phyloP scores from a whole-genome alignment of 2,888 invertebrate species.

The Lycia hirtaria region DNA sequence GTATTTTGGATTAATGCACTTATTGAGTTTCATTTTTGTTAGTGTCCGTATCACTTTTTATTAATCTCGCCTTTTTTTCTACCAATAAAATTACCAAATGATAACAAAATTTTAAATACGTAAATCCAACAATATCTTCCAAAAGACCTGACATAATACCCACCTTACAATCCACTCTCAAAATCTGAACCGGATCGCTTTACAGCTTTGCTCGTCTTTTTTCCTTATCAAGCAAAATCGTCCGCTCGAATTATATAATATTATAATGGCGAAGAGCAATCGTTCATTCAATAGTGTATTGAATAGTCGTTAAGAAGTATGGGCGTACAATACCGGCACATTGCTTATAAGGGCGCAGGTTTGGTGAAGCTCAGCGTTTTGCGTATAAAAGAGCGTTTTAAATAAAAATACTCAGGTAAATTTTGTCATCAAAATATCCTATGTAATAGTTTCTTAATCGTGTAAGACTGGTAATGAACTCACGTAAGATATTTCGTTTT shows the following conservation, averaged over 20 bases:
- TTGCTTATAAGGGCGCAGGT: slow-evolving; percentile 36
- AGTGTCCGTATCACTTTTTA: too few relatives aligned
- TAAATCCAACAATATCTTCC: neutral
- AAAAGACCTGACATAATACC: slow-evolving; percentile 36
- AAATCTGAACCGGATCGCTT: slow-evolving; percentile 71
- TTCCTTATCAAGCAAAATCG: slow-evolving; percentile 68
- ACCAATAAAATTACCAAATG: neutral
- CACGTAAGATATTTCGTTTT: too few relatives aligned
- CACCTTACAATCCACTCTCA: slow-evolving; percentile 55
- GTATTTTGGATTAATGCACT: too few relatives aligned
- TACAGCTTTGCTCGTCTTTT: slow-evolving; percentile 78
- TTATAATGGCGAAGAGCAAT: slow-evolving; percentile 83
- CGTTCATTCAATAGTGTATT: slow-evolving; percentile 81
- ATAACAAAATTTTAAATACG: slow-evolving; percentile 24
- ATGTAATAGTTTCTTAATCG: too few relatives aligned
- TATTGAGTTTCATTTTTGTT: too few relatives aligned
- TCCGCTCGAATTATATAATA: slow-evolving; percentile 77
- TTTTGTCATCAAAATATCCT: too few relatives aligned
- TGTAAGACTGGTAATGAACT: too few relatives aligned
- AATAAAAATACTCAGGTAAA: neutral
- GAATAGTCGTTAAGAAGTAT: slow-evolving; percentile 81
- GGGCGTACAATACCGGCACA: slow-evolving; percentile 74
- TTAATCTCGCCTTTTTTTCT: too few relatives aligned
- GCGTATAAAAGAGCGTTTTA: neutral
- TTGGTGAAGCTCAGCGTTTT: slow-evolving; percentile 15